A percentile compares a stretch with the other conserved stretches of the same genome.
Conservation (phyloP, 2,113 vertebrate species). For the Gallinago undulata region DNA sequence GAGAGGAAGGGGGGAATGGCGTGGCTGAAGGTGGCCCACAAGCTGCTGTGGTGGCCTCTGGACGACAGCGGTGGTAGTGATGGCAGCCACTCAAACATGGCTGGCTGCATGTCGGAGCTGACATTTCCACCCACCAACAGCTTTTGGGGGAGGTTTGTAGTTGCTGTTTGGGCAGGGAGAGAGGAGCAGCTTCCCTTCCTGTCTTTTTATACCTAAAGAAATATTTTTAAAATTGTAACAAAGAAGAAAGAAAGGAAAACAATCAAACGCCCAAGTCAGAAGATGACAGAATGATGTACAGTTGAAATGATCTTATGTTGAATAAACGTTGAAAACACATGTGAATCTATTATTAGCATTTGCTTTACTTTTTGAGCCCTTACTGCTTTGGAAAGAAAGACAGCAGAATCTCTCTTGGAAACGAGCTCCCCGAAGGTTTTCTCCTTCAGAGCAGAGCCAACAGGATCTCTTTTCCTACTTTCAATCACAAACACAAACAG, state of each 20-base stretch:
- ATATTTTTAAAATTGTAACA: neutral
- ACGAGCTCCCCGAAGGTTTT: neutral
- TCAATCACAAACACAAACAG: neutral
- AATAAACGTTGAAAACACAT: neutral
- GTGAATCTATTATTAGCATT: neutral
- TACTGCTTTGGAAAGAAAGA: neutral
- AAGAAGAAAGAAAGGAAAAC: neutral
- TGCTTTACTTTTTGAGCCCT: neutral
- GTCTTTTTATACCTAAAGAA: neutral
- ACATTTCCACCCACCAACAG: neutral
- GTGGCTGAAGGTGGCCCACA: neutral
- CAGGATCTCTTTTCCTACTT: neutral
- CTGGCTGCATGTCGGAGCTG: rapidly evolving
- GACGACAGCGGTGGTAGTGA: neutral
- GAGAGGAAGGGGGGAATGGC: neutral
- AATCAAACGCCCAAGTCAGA: neutral
- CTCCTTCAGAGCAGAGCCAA: neutral
- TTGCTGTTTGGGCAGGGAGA: neutral
- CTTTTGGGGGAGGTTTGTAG: no score
- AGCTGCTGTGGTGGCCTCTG: neutral
- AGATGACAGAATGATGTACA: neutral
- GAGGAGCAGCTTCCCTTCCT: neutral
- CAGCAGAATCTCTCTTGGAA: neutral
- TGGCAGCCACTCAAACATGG: rapidly evolving
- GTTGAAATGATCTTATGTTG: neutral